Base-by-base conservation (phyloP, 2,113 vertebrate species). In the Carassius auratus region DNA sequence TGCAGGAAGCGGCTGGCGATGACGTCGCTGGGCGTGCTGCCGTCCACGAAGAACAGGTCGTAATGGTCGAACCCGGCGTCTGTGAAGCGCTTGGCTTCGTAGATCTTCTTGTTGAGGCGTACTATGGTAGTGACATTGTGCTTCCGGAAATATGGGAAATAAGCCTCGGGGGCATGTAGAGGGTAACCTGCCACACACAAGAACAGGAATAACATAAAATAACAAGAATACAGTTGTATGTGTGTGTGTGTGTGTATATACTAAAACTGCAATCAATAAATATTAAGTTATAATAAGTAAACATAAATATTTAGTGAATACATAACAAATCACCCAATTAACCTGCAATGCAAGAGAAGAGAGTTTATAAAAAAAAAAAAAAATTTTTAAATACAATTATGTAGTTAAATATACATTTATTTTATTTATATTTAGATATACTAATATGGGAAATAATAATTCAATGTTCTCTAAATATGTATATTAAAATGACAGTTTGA, bases 91-190 rank as follows among this genome's bases (percentile, higher is more conserved):
- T 96, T 96, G 19, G 96, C 94, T 45, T 99, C 98, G 8, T 99
- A 99, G 52, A 99, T 97, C 93, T 98, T 99, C 89, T 98, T 99
- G 91, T 99, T 99, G 79, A 99, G 94, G 19, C 97, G 95, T 83
- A 99, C 88, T 12, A 99, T 13, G 0, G 97, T 94, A 21, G 95
- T 96, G 84, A 99, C 90, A 0, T 96, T 96, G 90, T 98, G 96
- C 87, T 97, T 98, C 83, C 96, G 96, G 92, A 99, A 99, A 91
- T 99, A 99, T 0, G 97, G 96, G 87, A 99, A 98, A 91, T 99
- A 99, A 26, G 97, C 96, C 92, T 99, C 98, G 0, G 98, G 98
- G 4, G 98, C 97, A 15, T 99, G 98, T 21, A 99, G 96, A 7
- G 97, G 98, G 89, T 99, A 99, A 77, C 98, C 98, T 99, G 15